phyloP scores from a whole-genome alignment of 2,797 vertebrate genomes.

The Chanos chanos region DNA sequence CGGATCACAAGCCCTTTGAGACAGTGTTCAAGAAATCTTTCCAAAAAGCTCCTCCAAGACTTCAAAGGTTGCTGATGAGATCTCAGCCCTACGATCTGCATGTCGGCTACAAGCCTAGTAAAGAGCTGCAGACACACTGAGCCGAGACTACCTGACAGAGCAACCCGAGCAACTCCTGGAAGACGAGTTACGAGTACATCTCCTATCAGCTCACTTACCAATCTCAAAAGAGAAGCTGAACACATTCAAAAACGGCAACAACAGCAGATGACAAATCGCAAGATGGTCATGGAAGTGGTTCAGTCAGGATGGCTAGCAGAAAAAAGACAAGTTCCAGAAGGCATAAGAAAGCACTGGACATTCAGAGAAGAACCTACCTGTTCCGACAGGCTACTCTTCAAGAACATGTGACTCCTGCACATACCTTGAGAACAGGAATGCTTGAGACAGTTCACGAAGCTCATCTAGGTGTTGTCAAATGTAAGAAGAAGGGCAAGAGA shows the following conservation, averaged over 20 bases:
- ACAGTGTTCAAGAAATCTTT: too few species aligned
- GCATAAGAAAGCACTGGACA: constrained; percentile 22
- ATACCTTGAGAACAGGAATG: constrained; percentile 27
- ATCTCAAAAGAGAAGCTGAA: background rate
- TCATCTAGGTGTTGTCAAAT: too few species aligned
- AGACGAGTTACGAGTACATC: too few species aligned
- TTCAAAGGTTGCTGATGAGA: too few species aligned
- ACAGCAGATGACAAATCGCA: constrained; percentile 24
- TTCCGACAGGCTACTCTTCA: constrained; percentile 16
- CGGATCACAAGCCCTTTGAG: too few species aligned
- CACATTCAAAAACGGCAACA: constrained; percentile 18
- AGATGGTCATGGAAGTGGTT: background rate
- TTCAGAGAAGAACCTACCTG: constrained; percentile 18
- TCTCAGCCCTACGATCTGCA: too few species aligned
- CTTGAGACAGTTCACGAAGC: constrained; percentile 4
- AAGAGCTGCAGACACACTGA: too few species aligned
- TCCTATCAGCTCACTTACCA: background rate
- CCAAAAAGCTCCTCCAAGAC: too few species aligned
- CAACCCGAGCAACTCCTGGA: constrained; percentile 8
- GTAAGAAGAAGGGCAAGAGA: constrained; percentile 9
- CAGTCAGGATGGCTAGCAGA: constrained; percentile 23
- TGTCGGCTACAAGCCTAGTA: too few species aligned
- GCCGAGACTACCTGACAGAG: too few species aligned
- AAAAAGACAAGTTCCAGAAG: background rate
- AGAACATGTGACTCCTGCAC: constrained; percentile 4